Percentiles rank a stretch among this genome's conserved stretches.
Conservation (phyloP, 2,113 vertebrate species). For the Gopherus flavomarginatus region DNA sequence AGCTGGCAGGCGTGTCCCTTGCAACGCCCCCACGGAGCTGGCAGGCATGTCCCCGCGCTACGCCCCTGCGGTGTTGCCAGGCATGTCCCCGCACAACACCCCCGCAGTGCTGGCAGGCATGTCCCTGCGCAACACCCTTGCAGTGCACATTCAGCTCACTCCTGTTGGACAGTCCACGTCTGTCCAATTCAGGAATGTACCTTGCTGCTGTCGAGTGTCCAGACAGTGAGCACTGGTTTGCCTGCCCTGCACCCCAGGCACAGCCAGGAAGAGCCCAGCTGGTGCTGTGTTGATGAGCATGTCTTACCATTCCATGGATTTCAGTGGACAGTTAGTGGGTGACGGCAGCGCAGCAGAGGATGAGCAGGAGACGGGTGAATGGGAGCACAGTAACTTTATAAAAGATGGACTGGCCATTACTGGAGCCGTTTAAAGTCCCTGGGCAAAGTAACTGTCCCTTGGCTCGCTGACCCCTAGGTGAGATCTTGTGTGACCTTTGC, state of each 20-base stretch:
- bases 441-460: not conserved
- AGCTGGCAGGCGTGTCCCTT: no score
- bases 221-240: not conserved
- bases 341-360: not conserved
- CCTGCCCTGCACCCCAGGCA: not conserved
- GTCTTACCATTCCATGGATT: not conserved
- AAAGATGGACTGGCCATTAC: not conserved
- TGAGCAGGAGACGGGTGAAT: not conserved
- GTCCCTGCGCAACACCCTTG: no score
- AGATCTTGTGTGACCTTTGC: not conserved
- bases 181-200: not conserved
- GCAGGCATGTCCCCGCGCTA: no score
- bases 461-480: not conserved
- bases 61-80: no score
- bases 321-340: not conserved
- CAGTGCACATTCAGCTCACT: not conserved
- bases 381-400: not conserved
- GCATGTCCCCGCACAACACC: no score
- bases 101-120: no score
- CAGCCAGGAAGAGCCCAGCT: not conserved
- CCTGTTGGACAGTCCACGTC: not conserved
- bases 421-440: not conserved
- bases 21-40: no score
- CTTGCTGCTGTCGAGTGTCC: not conserved
- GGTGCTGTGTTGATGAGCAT: not conserved